Conservation (phyloP, 2,888 invertebrate species). For the Alsophila aescularia region DNA sequence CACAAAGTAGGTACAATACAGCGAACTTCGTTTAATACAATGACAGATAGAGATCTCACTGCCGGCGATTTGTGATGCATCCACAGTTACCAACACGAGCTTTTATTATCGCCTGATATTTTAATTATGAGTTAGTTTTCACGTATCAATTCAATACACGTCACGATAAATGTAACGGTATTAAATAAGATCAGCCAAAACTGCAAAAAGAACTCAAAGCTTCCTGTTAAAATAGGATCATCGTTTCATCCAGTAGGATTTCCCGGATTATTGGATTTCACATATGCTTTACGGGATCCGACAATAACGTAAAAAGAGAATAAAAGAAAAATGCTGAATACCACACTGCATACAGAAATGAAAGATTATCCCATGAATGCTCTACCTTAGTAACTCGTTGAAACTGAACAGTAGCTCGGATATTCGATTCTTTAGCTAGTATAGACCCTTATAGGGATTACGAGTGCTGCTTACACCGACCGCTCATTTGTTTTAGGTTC, state of each 20-base stretch:
- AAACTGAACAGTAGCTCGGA: slow-evolving; percentile 29
- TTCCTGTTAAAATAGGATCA: slow-evolving; percentile 57
- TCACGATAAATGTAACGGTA: background rate
- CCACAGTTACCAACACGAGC: slow-evolving; percentile 63
- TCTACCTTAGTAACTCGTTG: slow-evolving; percentile 4
- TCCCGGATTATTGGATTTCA: slow-evolving; percentile 71
- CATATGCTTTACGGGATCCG: slow-evolving; percentile 49
- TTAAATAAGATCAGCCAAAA: background rate
- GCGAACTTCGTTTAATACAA: slow-evolving; percentile 75
- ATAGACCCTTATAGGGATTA: slow-evolving; percentile 66
- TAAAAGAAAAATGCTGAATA: slow-evolving; percentile 2
- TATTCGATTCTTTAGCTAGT: slow-evolving; percentile 55
- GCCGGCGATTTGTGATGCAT: slow-evolving; percentile 70
- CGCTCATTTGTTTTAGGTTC: slow-evolving; percentile 71
- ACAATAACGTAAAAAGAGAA: slow-evolving; percentile 21
- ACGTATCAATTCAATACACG: too few relatives aligned
- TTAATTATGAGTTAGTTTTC: slow-evolving; percentile 52
- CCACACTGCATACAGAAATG: slow-evolving; percentile 6
- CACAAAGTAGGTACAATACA: slow-evolving; percentile 62
- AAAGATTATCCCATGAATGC: slow-evolving; percentile 15
- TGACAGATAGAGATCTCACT: slow-evolving; percentile 76
- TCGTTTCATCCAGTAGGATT: slow-evolving; percentile 64
- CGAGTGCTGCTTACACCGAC: slow-evolving; percentile 59
- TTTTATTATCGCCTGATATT: slow-evolving; percentile 56
- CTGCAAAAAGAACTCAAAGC: slow-evolving; percentile 27